phyloP scores from a whole-genome alignment of 1,140 invertebrate genomes.

The Nymphalis io region DNA sequence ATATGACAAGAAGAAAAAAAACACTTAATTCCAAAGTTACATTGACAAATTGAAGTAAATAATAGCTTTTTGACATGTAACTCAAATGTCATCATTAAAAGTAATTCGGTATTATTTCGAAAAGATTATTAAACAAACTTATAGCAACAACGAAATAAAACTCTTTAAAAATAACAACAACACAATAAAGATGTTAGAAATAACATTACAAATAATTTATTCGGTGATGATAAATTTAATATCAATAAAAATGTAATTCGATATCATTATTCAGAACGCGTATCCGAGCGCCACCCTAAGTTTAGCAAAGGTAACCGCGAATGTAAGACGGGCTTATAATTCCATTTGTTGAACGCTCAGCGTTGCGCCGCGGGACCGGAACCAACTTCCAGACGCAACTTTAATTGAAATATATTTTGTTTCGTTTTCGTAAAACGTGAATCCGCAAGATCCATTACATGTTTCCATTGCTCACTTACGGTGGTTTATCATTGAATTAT shows the following conservation, averaged over 20 bases:
- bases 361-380: conserved; percentile 38
- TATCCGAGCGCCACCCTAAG: conserved; percentile 40
- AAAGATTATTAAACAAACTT: no score
- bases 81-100: no score
- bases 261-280: conserved; percentile 10
- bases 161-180: no score
- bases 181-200: no score
- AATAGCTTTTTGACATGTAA: no score
- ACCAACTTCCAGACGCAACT: conserved; percentile 51
- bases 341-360: conserved; percentile 57
- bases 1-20: no score
- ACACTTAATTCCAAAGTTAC: no score
- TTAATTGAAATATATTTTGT: conserved; percentile 60
- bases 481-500: conserved; percentile 4
- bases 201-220: not conserved
- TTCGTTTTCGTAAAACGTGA: conserved; percentile 37
- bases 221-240: conserved; percentile 1
- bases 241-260: conserved; percentile 11
- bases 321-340: conserved; percentile 62
- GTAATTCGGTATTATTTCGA: no score
- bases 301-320: conserved; percentile 48
- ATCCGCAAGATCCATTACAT: conserved; percentile 25
- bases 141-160: no score
- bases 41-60: no score
- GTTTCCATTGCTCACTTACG: conserved; percentile 21